A percentile compares a stretch with the other conserved stretches of the same genome.
Evolutionary conservation across 2,888 invertebrate genomes (phyloP).

Genomic region (Drosophila gaucha): DNA sequence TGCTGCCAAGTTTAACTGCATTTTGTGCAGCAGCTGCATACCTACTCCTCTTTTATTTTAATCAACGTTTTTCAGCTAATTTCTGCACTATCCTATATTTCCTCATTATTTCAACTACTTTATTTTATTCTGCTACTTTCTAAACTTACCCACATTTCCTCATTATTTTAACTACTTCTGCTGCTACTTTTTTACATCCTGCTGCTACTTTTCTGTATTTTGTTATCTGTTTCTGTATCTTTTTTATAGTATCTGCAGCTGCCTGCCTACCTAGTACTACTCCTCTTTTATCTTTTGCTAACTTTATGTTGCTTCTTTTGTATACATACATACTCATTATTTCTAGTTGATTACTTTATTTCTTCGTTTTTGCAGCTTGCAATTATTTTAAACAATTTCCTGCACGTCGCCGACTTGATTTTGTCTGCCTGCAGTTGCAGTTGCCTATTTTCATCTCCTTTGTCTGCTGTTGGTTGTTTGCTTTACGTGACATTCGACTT

Average conservation of each 20-base stretch:
- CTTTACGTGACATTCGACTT: slow-evolving; percentile 63
- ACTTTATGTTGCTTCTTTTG: neutral
- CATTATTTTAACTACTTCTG: neutral
- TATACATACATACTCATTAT: slow-evolving; percentile 1
- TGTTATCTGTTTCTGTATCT: neutral
- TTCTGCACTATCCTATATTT: neutral
- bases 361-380: slow-evolving; percentile 40
- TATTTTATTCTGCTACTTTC: neutral
- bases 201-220: neutral
- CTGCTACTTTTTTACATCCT: too few species aligned
- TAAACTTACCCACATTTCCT: neutral
- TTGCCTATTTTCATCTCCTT: slow-evolving; percentile 48
- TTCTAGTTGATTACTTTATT: slow-evolving; percentile 16
- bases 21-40: too few species aligned
- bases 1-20: too few species aligned
- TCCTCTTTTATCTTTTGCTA: neutral
- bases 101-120: neutral
- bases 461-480: slow-evolving; percentile 52
- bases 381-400: slow-evolving; percentile 77
- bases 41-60: too few species aligned
- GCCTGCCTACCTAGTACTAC: neutral
- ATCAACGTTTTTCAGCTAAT: neutral
- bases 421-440: slow-evolving; percentile 22
- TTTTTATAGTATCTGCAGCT: neutral
- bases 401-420: slow-evolving; percentile 52